Base-by-base conservation (phyloP, 1,140 invertebrate genomes). In the Dendrolimus kikuchii region DNA sequence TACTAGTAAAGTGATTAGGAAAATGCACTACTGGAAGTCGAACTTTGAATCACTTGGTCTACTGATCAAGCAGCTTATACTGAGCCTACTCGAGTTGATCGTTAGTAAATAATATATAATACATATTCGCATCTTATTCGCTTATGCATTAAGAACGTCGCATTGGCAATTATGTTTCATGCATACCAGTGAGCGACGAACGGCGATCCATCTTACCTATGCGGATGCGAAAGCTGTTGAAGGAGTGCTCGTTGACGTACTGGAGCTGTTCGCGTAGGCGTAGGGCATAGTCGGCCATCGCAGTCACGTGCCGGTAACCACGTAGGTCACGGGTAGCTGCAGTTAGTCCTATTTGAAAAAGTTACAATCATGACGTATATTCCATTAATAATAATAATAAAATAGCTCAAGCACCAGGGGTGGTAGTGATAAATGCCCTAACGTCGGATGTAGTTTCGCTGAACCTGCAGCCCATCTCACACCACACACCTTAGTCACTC, bases 221-320 rank as follows among this genome's bases (percentile, higher is more conserved):
- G 63, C 96, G 89, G 71, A 99, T 94, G 56, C 95, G 93, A 86
- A 99, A 99, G 88, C 95, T 97, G 87, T 99, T 98, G 87, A 98
- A 99, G 4, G 97, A 98, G 87, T 99, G 96, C 82, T 96, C 93
- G 85, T 99, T 99, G 59, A 99, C 95, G 81, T 95, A 93, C 58
- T 93, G 91, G 60, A 99, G 89, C 84, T 98, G 95, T 59, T 95
- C 92, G 48, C 92, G 91, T 46, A 99, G 91, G 47, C 94, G 90
- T 10, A 98, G 88, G 0, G 96, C 95, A 77, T 96, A 98, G 74
- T 98, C 96, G 0, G 96, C 96, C 93, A 96, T 96, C 0, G 95
- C 93, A 0, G 93, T 95, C 43, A 96, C 93, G 84, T 96, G 95
- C 2, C 89, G 90, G 75, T 90, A 94, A 62, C 92, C 92, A 45